Conservation (phyloP, 1,140 invertebrate genomes). For the Camponotus pennsylvanicus region DNA sequence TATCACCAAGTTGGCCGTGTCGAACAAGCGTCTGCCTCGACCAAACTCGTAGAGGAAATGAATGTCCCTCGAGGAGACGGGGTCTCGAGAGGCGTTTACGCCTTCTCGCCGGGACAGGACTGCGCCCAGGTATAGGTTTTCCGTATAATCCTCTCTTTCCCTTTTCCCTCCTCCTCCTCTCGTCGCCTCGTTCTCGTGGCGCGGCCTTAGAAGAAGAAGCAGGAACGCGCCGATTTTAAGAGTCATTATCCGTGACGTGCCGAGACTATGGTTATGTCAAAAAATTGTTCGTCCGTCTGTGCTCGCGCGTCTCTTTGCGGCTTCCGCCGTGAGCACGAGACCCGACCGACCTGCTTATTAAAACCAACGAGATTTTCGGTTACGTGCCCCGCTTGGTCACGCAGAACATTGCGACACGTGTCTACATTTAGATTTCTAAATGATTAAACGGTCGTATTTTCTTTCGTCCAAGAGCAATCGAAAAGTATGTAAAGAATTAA, state of each 20-base stretch:
- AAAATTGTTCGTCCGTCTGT: constrained; percentile 56
- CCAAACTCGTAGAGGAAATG: background rate
- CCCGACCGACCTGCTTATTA: constrained; percentile 59
- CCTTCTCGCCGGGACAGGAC: background rate
- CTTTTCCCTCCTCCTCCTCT: no score
- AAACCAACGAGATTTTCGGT: constrained; percentile 49
- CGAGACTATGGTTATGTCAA: constrained; percentile 68
- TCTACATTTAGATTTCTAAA: constrained; percentile 19
- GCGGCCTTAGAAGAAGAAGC: constrained; percentile 41
- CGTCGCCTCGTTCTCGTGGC: background rate
- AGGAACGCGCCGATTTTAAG: constrained; percentile 52
- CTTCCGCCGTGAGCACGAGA: constrained; percentile 55
- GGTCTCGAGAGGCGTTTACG: constrained; percentile 22
- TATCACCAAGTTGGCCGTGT: constrained; percentile 29
- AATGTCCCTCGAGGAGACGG: background rate
- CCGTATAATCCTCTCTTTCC: constrained; percentile 46
- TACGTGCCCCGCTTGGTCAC: constrained; percentile 6
- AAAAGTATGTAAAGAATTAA: background rate
- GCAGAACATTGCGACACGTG: constrained; percentile 60
- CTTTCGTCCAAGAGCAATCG: background rate
- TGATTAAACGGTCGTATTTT: constrained; percentile 3
- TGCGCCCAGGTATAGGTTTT: constrained; percentile 50
- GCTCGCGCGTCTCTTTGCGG: constrained; percentile 54
- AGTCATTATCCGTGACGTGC: constrained; percentile 71
- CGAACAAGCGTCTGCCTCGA: constrained; percentile 18